Evolutionary conservation across 2,888 invertebrate species (phyloP).

Genomic region (Cepaea hortensis): DNA sequence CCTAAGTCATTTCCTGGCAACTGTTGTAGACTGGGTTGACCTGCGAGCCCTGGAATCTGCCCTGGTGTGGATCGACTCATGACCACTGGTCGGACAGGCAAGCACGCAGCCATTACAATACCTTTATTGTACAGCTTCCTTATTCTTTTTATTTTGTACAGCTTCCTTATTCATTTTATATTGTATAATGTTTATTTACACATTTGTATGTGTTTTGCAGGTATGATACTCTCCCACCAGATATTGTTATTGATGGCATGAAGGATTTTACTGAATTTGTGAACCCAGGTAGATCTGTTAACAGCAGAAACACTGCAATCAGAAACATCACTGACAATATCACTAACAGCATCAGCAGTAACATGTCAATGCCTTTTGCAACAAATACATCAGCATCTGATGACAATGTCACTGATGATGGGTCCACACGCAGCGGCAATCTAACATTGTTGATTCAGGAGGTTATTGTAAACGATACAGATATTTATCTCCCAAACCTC

Average conservation of each 20-base stretch:
- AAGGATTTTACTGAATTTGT: background rate
- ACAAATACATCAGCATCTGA: background rate
- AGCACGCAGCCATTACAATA: no score
- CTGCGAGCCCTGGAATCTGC: no score
- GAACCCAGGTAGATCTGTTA: background rate
- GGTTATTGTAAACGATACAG: conserved; percentile 63
- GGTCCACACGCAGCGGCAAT: conserved; percentile 19
- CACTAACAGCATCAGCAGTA: background rate
- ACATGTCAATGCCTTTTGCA: background rate
- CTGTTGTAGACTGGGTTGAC: no score
- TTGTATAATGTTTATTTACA: background rate
- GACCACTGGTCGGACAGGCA: no score
- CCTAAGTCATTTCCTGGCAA: no score
- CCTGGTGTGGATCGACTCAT: no score
- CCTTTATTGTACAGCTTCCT: no score
- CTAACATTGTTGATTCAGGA: conserved; percentile 39
- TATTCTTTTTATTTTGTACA: no score
- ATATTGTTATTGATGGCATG: background rate
- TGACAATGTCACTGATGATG: background rate
- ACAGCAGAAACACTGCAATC: background rate
- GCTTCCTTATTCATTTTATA: no score
- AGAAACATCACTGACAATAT: background rate
- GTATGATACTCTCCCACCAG: conserved; percentile 17
- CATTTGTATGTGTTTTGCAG: background rate
- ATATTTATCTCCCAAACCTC: conserved; percentile 67